Evolutionary conservation across 2,113 vertebrate species (phyloP).

Genomic region (Saimiri boliviensis): DNA sequence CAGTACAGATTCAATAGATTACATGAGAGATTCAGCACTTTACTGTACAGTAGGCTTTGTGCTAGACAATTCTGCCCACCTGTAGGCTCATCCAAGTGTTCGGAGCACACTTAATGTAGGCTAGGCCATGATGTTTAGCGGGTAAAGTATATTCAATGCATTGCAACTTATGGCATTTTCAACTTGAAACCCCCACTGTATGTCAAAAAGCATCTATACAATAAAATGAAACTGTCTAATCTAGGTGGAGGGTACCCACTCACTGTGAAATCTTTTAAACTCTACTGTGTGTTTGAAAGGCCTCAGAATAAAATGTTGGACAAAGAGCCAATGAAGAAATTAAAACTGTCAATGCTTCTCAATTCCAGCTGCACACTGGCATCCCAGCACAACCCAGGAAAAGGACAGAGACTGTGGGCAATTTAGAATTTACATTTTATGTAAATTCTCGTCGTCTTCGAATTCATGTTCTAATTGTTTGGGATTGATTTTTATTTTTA

Average conservation of each 20-base stretch:
- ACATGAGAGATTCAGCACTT: neutral
- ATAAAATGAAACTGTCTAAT: neutral
- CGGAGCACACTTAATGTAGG: neutral
- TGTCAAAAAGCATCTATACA: neutral
- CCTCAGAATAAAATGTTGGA: neutral
- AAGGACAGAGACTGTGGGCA: neutral
- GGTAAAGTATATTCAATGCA: neutral
- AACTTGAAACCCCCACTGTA: neutral
- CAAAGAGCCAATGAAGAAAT: neutral
- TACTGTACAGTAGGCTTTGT: neutral
- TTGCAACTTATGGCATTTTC: neutral
- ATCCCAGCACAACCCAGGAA: neutral
- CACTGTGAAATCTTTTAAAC: neutral
- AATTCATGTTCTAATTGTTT: neutral
- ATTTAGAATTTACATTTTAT: neutral
- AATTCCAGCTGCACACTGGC: neutral
- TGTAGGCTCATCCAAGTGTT: neutral
- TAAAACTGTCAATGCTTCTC: neutral
- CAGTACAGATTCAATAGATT: neutral
- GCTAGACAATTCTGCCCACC: neutral
- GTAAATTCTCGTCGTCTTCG: neutral
- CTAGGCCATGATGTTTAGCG: neutral
- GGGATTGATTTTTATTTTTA: too few species aligned
- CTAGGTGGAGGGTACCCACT: neutral
- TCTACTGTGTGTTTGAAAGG: neutral